phyloP scores from a whole-genome alignment of 1,140 invertebrate species.

The Chymomyza costata region DNA sequence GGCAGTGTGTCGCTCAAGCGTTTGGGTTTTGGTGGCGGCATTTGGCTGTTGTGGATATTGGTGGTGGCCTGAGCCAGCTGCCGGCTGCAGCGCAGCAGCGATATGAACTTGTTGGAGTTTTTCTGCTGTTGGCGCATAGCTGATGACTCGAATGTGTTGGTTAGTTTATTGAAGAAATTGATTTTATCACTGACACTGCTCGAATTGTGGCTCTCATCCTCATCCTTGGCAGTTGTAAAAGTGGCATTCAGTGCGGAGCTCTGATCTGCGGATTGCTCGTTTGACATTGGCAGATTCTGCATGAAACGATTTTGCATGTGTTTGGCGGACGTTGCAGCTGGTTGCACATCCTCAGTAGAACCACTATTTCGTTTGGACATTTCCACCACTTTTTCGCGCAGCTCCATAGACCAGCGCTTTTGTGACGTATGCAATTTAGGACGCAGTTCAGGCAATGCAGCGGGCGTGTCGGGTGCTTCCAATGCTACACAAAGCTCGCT shows the following conservation, averaged over 20 bases:
- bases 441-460: slow-evolving; percentile 24
- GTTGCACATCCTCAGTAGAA: slow-evolving; percentile 20
- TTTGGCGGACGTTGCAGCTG: neutral
- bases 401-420: slow-evolving; percentile 59
- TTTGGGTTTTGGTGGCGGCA: slow-evolving; percentile 58
- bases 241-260: neutral
- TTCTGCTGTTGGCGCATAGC: slow-evolving; percentile 2
- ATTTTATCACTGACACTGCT: slow-evolving; percentile 63
- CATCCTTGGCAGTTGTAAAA: neutral
- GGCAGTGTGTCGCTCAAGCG: slow-evolving; percentile 29
- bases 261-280: neutral
- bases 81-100: slow-evolving; percentile 49
- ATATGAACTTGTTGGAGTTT: slow-evolving; percentile 50
- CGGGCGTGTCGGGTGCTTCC: slow-evolving; percentile 15
- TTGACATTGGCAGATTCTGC: slow-evolving; percentile 6
- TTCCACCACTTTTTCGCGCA: slow-evolving; percentile 60
- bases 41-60: slow-evolving; percentile 11
- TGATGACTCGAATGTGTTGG: slow-evolving; percentile 54
- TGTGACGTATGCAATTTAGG: slow-evolving; percentile 49
- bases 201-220: slow-evolving; percentile 5
- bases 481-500: slow-evolving; percentile 33
- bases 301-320: slow-evolving; percentile 12
- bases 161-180: slow-evolving; percentile 66
- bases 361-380: slow-evolving; percentile 62
- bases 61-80: slow-evolving; percentile 42